A percentile compares a stretch with the other conserved stretches of the same genome.
Evolutionary conservation across 2,888 invertebrate species (phyloP).

Genomic region (Yponomeuta malinellus): DNA sequence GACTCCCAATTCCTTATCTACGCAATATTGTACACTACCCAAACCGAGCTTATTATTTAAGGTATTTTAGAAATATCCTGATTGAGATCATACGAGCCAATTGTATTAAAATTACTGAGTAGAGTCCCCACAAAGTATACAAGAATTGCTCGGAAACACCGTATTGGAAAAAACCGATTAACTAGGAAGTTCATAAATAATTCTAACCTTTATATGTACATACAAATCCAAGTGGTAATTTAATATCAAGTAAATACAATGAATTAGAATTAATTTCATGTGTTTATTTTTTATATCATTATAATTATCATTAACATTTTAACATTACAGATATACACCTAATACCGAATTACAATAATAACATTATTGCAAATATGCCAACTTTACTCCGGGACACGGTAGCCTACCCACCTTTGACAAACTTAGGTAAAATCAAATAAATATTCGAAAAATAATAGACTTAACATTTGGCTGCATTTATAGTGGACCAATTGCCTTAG

Average conservation of each 20-base stretch:
- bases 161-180: conserved; percentile 35
- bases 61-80: no score
- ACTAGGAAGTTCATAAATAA: conserved; percentile 57
- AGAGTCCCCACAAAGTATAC: no score
- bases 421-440: conserved; percentile 15
- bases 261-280: conserved; percentile 37
- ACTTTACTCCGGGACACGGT: neutral
- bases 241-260: conserved; percentile 47
- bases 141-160: no score
- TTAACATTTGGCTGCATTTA: neutral
- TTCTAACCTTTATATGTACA: conserved; percentile 42
- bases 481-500: neutral
- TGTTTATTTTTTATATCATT: neutral
- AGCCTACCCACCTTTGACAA: conserved; percentile 21
- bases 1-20: no score
- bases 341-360: conserved; percentile 48
- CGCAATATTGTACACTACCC: no score
- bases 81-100: no score
- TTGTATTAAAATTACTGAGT: no score
- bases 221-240: conserved; percentile 34
- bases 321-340: conserved; percentile 44
- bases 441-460: neutral
- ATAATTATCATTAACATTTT: neutral
- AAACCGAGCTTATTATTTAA: no score
- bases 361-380: neutral